Percentiles rank a stretch among this genome's conserved stretches.
These are phyloP conservation scores for Oryzias curvinotus DNA, from an alignment of 2,113 vertebrate species.

Conservation along the genomic window DNA sequence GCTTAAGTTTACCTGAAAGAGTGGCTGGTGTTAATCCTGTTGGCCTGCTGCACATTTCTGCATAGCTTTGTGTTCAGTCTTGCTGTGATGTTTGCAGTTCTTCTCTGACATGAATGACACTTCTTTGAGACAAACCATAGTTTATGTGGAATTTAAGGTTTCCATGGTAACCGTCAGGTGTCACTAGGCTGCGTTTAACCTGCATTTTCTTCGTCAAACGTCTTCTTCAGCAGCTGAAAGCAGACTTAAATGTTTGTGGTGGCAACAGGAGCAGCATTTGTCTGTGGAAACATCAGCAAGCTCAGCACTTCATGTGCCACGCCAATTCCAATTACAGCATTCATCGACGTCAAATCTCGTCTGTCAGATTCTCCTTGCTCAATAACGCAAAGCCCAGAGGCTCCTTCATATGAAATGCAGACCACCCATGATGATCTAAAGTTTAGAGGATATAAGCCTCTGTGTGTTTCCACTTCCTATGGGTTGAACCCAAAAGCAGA, in stretches of 20 bases:
- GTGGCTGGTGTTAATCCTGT: neutral
- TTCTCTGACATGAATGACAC: neutral
- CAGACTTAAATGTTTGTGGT: neutral
- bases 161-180: neutral
- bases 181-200: neutral
- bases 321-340: constrained; percentile 41
- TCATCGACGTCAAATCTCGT: constrained; percentile 30
- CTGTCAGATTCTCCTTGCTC: constrained; percentile 19
- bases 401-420: constrained; percentile 10
- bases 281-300: constrained; percentile 18
- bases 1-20: neutral
- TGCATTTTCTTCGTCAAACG: no score
- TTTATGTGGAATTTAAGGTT: neutral
- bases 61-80: no score
- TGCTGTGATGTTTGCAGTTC: neutral
- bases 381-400: constrained; percentile 23
- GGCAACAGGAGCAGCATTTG: constrained; percentile 10
- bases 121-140: neutral
- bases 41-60: neutral
- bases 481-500: neutral
- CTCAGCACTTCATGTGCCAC: constrained; percentile 10
- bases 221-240: neutral
- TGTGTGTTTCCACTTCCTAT: constrained; percentile 1
- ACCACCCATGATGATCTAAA: constrained; percentile 5
- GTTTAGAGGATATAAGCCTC: neutral